phyloP scores from a whole-genome alignment of 2,797 vertebrate genomes.

The Pyrrhura leucotis region DNA sequence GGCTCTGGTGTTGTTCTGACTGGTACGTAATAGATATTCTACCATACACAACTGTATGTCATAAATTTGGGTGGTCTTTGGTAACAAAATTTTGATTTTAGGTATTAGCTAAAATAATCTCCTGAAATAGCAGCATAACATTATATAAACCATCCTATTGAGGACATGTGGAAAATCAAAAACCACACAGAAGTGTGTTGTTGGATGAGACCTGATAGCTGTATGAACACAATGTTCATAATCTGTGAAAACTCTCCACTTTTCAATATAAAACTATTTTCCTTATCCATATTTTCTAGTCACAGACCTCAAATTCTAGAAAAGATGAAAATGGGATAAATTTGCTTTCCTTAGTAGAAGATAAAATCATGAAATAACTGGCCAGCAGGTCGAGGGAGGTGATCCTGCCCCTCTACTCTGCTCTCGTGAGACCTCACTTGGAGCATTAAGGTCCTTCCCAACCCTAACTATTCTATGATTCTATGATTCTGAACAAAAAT shows the following conservation, averaged over 20 bases:
- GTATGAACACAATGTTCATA: neutral
- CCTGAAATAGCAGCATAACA: neutral
- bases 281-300: neutral
- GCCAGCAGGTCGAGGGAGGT: too few relatives aligned
- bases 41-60: too few relatives aligned
- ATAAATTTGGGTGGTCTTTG: neutral
- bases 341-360: neutral
- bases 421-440: too few relatives aligned
- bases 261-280: neutral
- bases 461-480: too few relatives aligned
- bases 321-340: neutral
- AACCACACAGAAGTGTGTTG: neutral
- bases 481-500: neutral
- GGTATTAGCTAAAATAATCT: neutral
- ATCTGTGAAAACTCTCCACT: neutral
- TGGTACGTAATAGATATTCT: fast-evolving
- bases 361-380: neutral
- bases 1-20: fast-evolving
- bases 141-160: neutral
- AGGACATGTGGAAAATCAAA: neutral
- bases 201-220: neutral
- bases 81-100: neutral
- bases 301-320: neutral
- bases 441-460: too few relatives aligned
- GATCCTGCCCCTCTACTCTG: too few relatives aligned